Evolutionary conservation across 2,888 invertebrate species (phyloP), one percentile per base, ranked within the genome.

Genomic region (Drosophila infuscata): DNA sequence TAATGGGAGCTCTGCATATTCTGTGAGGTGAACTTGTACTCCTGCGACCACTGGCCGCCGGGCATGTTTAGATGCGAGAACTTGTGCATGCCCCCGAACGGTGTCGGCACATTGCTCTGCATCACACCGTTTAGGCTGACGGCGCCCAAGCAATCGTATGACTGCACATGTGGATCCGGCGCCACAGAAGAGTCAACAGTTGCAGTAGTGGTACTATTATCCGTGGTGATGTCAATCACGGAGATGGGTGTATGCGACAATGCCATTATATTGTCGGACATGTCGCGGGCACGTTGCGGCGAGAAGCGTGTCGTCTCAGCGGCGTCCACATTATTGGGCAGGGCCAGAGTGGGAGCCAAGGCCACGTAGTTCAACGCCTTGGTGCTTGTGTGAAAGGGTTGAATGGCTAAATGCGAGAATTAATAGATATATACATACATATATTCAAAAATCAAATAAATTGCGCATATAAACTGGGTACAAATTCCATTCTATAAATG

Each of bases 21-120:
- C 79, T 95, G 95, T 41, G 96, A 95, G 64, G 96, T 94, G 88
- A 96, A 96, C 92, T 96, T 96, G 59, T 94, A 94, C 61, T 95
- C 95, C 91, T 95, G 95, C 6, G 95, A 94, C 95, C 95, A 95
- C 74, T 96, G 95, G 1, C 96, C 96, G 2, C 96, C 96, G 0
- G 96, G 96, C 96, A 96, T 96, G 81, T 95, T 95, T n/a, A 96
- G 93, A 86, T 96, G 95, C n/a, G 95, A 95, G 72, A 92, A 94
- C 65, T 92, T 91, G 75, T 94, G 93, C 75, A 94, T 94, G 1
- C 95, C 94, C 75, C 94, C 94, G 77, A 95, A 96, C 1, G 96
- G 96, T 70, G 94, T 94, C 0, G 96, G 96, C 0, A 96, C 96
- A 92, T 95, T 96, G 70, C 95, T 96, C 91, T 96, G 96, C 96